Evolutionary conservation across 2,888 invertebrate species (phyloP), one percentile per base, ranked within the genome.

Genomic region (Cheilosia grossa): DNA sequence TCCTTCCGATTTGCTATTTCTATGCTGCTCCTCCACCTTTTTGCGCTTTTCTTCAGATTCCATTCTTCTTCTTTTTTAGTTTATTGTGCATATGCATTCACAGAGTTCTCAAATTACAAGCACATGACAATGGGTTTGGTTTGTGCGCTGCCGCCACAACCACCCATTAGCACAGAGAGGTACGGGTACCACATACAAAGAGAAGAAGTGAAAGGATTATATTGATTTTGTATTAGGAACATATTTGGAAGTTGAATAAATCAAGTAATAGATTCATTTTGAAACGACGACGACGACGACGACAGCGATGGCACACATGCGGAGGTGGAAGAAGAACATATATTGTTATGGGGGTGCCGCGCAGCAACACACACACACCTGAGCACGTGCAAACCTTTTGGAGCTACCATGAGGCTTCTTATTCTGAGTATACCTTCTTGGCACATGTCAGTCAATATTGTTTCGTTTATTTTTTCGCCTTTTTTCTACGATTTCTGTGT

Each of bases 161-260:
- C 56, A 21, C 33, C 33, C 51, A 27, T 13, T 1, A n/a, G 4
- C 3, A 21, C 37, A 51, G 27, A 42, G 17, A 21, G 54, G 30
- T 9, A 30, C 7, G 7, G 30, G 30, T 30, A 30, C 30, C 30
- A 30, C 30, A 9, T 9, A 9, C 1, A 5, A 24, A 7, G 19
- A 19, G 19, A 9, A 54, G 44, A 47, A 70, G 24, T 56, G 24
- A 72, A 72, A 51, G 72, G 79, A 79, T 79, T 66, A 79, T 72
- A 79, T 79, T 53, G 79, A 79, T 72, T 79, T 72, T 72, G 72
- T 72, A 66, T 79, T 72, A 79, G 64, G 78, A 27, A 70, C 64
- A 79, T 66, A 13, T 79, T 72, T 59, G 64, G 64, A 66, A 72
- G 64, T 78, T 66, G 64, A 72, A 79, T 72, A 72, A 72, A 64